Base-by-base conservation (phyloP, 2,888 invertebrate genomes). In the Dolichopus griseipennis region DNA sequence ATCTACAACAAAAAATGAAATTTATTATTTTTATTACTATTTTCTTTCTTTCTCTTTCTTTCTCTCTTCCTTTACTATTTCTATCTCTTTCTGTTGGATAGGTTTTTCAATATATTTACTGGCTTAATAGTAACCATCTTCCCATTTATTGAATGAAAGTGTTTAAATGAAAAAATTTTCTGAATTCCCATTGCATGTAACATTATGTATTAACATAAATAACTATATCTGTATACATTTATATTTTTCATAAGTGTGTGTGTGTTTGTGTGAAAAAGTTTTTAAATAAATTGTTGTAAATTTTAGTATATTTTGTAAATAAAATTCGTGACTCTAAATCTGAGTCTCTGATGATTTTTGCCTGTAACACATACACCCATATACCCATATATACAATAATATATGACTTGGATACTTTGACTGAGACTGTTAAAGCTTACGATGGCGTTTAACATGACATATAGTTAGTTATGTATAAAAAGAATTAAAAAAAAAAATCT, bases 161-260 rank as follows among this genome's bases (percentile, higher is more conserved):
- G 9, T 52, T 37, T 37, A 27, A 27, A 27, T 5, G 3, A 27
- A 41, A n/a, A 52, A 52, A 12, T 52, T 52, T 52, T 52, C 18
- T 52, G n/a, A 52, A 52, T 52, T 52, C 52, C 52, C n/a, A 52
- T 52, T 52, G 52, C 52, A 52, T 52, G 52, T 52, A 18, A 12
- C 52, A n/a, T 6, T n/a, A 9, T 43, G 15, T 18, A 52, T 15
- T n/a, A 52, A 52, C 15, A 18, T 18, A 52, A 1, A 52, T n/a
- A 5, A 37, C 10, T 34, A 37, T 37, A 52, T n/a, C n/a, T n/a
- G n/a, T 18, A 18, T 18, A 15, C 52, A 52, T n/a, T 27, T 27
- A 27, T 4, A 27, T 27, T 27, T 27, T 27, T 27, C 5, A 27
- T 27, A 27, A 4, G 6, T 52, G 18, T n/a, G 8, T 37, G 8